These are phyloP conservation scores for Tokudaia muenninki DNA, from an alignment of 2,797 vertebrate species.

Conservation along the genomic window DNA sequence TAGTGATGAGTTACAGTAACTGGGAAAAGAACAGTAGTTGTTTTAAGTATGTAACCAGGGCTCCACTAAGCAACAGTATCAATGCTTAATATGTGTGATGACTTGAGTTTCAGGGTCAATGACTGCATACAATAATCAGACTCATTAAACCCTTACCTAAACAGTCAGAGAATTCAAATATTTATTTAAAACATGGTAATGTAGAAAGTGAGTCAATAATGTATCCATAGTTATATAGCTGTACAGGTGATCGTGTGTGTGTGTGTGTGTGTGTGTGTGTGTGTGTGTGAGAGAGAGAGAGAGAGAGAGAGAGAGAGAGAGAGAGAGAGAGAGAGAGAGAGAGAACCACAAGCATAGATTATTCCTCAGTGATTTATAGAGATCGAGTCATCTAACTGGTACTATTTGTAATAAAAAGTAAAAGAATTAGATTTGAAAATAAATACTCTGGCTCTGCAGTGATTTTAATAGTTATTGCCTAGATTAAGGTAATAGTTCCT, in stretches of 20 bases:
- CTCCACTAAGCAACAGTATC: too few relatives aligned
- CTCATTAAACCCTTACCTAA: background rate
- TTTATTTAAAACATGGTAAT: background rate
- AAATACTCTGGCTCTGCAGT: background rate
- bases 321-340: background rate
- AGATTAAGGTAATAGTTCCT: background rate
- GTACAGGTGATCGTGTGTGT: background rate
- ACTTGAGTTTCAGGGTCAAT: background rate
- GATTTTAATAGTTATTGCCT: background rate
- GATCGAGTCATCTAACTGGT: background rate
- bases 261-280: background rate
- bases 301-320: background rate
- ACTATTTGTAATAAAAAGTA: background rate
- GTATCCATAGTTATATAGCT: background rate
- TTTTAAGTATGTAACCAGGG: background rate
- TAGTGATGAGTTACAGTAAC: background rate
- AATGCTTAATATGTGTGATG: background rate
- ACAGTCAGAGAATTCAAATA: background rate
- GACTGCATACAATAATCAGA: background rate
- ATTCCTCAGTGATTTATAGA: background rate
- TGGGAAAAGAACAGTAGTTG: background rate
- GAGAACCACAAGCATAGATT: background rate
- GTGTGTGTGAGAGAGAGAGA: background rate
- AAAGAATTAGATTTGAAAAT: background rate
- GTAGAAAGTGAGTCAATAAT: background rate